Evolutionary conservation across 2,797 vertebrate species (phyloP), one percentile per base, ranked within the genome.

Genomic region (Echiichthys vipera): DNA sequence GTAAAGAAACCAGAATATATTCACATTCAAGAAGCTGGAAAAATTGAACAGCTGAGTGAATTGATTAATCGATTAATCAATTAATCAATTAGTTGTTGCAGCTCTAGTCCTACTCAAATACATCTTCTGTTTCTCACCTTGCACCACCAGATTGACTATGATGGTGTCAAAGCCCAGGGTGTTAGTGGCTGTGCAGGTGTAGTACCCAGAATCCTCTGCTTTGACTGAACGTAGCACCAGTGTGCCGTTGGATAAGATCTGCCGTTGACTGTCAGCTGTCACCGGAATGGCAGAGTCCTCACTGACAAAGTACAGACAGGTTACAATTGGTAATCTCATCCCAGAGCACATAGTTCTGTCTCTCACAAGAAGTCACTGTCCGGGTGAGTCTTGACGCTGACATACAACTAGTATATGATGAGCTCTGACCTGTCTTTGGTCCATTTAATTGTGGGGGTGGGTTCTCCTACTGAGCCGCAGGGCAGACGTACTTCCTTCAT

Each of bases 121-220:
- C 9, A 29, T 7, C 22, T 34, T 39, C 32, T 8, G 42, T 39
- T 61, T 68, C 84, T 93, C 87, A 99, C 98, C 98, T 96, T 99
- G 98, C 51, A 99, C 98, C 71, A 98, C 94, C 13, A 99, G 95
- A 87, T 99, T 99, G 84, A 99, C 94, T 49, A 99, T 99, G 91
- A 99, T 99, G 85, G 97, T 99, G 90, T 99, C 98, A 0, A 99
- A 99, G 76, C 98, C 98, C 50, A 98, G 94, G 0, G 97, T 98
- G 92, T 99, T 99, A 57, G 98, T 99, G 78, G 98, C 98, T 0
- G 97, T 99, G 85, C 98, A 99, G 65, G 97, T 99, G 89, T 99
- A 99, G 91, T 98, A 99, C 56, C 98, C 98, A 0, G 97, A 99
- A 92, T 99, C 98, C 91, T 99, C 98, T 0, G 98, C 98, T 88